Evolutionary conservation across 2,888 invertebrate species (phyloP).

Genomic region (Oligia latruncula): DNA sequence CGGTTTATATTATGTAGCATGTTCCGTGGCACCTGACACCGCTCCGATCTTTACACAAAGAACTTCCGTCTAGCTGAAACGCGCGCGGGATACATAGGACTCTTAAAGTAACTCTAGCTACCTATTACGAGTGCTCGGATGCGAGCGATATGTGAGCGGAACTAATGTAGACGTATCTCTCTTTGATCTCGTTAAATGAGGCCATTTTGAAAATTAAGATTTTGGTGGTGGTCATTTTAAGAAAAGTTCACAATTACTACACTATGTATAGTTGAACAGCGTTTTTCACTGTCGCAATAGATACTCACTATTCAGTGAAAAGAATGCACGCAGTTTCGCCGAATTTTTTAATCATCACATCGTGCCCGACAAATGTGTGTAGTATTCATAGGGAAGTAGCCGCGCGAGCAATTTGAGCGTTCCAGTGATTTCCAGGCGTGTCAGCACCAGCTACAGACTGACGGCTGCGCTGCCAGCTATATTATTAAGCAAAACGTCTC

Average conservation of each 20-base stretch:
- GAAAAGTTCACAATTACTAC: background rate
- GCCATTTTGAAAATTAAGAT: background rate
- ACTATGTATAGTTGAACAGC: background rate
- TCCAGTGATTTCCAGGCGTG: conserved; percentile 62
- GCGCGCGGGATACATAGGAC: conserved; percentile 48
- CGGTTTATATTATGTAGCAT: conserved; percentile 74
- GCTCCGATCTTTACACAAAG: conserved; percentile 70
- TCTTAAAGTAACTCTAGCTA: conserved; percentile 50
- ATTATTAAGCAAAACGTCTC: conserved; percentile 63
- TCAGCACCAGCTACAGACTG: conserved; percentile 60
- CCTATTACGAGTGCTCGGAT: conserved; percentile 28
- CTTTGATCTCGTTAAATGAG: conserved; percentile 22
- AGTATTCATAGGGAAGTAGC: conserved; percentile 39
- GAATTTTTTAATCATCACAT: conserved; percentile 13
- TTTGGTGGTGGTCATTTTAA: background rate
- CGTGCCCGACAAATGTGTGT: conserved; percentile 35
- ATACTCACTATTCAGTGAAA: background rate
- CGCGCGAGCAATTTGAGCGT: conserved; percentile 55
- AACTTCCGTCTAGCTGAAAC: conserved; percentile 60
- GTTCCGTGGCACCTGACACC: conserved; percentile 73
- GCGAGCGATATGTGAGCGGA: conserved; percentile 17
- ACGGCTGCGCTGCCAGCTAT: conserved; percentile 57
- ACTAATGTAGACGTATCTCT: conserved; percentile 29
- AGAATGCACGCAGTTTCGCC: background rate
- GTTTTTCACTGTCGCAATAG: background rate